These are phyloP conservation scores for Procambarus virginalis DNA, from an alignment of 1,140 invertebrate species.

Conservation along the genomic window DNA sequence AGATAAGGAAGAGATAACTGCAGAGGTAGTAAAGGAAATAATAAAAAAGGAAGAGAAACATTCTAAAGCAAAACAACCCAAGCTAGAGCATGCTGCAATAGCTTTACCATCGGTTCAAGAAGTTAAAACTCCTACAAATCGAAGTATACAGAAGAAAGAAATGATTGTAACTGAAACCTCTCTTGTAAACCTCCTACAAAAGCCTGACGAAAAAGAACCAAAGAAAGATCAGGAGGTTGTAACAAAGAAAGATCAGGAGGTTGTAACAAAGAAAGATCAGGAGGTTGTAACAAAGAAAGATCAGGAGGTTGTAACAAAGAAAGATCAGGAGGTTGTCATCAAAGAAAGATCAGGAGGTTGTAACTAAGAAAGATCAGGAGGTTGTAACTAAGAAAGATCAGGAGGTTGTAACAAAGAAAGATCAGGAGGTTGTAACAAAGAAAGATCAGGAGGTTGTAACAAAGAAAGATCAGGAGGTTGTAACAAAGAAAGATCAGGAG, in stretches of 20 bases:
- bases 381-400: too few relatives aligned
- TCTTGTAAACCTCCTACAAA: not conserved
- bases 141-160: not conserved
- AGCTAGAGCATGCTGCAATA: not conserved
- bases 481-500: not conserved
- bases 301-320: too few relatives aligned
- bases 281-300: too few relatives aligned
- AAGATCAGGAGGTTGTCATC: too few relatives aligned
- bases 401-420: too few relatives aligned
- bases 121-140: not conserved
- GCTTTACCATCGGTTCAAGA: not conserved
- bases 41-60: slow-evolving; percentile 12
- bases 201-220: not conserved
- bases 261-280: too few relatives aligned
- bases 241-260: not conserved
- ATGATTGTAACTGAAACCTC: not conserved
- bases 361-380: too few relatives aligned
- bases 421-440: not conserved
- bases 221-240: not conserved
- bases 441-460: not conserved
- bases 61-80: not conserved
- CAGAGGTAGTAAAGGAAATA: slow-evolving; percentile 10
- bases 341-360: too few relatives aligned
- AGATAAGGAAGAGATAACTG: slow-evolving; percentile 24
- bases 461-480: not conserved